Evolutionary conservation across 2,888 invertebrate species (phyloP).

Genomic region (Siphonodentalium dalli): DNA sequence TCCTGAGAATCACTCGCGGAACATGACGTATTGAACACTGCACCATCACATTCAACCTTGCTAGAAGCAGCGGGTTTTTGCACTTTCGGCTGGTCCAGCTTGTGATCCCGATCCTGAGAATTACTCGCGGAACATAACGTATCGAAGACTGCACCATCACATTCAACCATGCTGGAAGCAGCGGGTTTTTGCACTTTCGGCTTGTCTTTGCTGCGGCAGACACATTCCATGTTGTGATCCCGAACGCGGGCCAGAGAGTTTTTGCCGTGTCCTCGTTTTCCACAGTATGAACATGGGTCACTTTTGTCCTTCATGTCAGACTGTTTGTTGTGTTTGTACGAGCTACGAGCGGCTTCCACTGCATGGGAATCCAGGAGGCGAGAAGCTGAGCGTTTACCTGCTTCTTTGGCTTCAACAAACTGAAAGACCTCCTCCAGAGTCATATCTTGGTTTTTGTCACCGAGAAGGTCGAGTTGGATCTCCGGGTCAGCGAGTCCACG

Average conservation of each 20-base stretch:
- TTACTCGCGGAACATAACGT: too few species aligned
- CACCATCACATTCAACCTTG: too few species aligned
- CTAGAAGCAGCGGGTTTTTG: too few species aligned
- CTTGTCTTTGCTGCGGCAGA: too few species aligned
- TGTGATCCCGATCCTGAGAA: too few species aligned
- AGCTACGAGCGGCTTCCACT: slow-evolving; percentile 11
- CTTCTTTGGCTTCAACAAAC: slow-evolving; percentile 30
- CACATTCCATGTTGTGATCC: too few species aligned
- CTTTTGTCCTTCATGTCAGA: not conserved
- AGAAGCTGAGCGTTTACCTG: slow-evolving; percentile 33
- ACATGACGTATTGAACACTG: too few species aligned
- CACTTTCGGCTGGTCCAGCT: too few species aligned
- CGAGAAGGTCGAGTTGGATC: slow-evolving; percentile 29
- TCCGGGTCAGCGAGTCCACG: slow-evolving; percentile 28
- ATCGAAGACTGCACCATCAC: too few species aligned
- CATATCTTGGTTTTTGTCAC: slow-evolving; percentile 32
- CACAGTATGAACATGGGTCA: slow-evolving; percentile 28
- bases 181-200: too few species aligned
- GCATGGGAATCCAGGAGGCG: slow-evolving; percentile 17
- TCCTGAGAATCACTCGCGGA: too few species aligned
- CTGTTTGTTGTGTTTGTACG: slow-evolving; percentile 13
- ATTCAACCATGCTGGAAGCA: too few species aligned
- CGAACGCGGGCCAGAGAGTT: slow-evolving; percentile 8
- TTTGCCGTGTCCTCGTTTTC: slow-evolving; percentile 26
- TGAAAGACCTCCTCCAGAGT: slow-evolving; percentile 24